phyloP scores from a whole-genome alignment of 2,888 invertebrate species.

The Podotricha telesiphe region DNA sequence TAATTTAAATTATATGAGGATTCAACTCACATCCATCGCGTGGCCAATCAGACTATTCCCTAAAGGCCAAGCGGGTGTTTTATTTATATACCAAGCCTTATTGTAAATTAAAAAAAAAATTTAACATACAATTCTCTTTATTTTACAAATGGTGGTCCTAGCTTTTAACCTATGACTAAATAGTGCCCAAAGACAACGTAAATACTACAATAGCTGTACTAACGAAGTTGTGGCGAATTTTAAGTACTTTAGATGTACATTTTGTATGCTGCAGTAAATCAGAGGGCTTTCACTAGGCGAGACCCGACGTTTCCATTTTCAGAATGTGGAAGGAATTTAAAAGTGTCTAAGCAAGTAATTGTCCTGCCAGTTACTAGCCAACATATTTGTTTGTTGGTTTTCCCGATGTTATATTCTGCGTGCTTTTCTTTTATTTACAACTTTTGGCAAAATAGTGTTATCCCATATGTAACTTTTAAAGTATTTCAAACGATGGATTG shows the following conservation, averaged over 20 bases:
- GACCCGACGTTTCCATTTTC: conserved; percentile 70
- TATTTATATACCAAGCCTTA: background rate
- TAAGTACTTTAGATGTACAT: conserved; percentile 27
- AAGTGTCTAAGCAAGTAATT: conserved; percentile 80
- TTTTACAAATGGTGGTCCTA: background rate
- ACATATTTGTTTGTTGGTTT: conserved; percentile 32
- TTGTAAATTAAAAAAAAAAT: background rate
- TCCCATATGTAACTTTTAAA: too few species aligned
- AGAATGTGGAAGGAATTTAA: conserved; percentile 72
- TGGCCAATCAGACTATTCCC: background rate
- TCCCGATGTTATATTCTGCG: conserved; percentile 1
- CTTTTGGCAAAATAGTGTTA: background rate
- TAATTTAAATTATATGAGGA: background rate
- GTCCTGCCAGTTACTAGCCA: conserved; percentile 74
- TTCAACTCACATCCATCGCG: background rate
- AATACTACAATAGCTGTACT: conserved; percentile 21
- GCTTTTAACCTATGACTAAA: conserved; percentile 11
- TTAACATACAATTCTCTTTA: background rate
- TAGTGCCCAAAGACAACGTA: conserved; percentile 23
- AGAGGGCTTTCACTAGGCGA: conserved; percentile 31
- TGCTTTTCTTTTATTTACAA: background rate
- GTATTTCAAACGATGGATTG: background rate
- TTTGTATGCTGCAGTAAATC: conserved; percentile 39
- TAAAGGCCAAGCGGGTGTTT: background rate
- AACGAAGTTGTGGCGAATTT: conserved; percentile 28